Conservation (phyloP, 1,140 invertebrate species). For the Subanguina moxae region DNA sequence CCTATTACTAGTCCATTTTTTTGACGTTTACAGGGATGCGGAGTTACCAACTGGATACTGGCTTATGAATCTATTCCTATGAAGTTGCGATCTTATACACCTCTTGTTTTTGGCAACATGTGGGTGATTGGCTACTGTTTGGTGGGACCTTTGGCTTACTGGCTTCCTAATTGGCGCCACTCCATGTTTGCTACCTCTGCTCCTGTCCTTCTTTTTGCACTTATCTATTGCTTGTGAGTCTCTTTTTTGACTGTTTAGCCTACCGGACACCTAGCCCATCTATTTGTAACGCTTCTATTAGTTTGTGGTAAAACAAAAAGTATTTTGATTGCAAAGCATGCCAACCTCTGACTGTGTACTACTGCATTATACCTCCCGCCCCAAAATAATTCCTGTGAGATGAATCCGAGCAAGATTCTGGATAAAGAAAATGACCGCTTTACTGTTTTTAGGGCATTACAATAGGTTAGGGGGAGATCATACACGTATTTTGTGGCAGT, state of each 20-base stretch:
- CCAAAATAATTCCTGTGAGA: no score
- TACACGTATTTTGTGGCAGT: no score
- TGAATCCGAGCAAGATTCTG: no score
- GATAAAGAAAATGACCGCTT: no score
- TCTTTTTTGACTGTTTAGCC: background rate
- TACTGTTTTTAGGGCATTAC: no score
- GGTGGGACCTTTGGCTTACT: constrained; percentile 36
- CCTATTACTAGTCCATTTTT: no score
- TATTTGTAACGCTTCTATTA: background rate
- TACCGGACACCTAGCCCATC: background rate
- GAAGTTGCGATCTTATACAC: constrained; percentile 22
- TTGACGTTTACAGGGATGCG: background rate
- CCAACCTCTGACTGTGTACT: no score
- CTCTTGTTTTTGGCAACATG: constrained; percentile 46
- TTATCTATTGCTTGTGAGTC: constrained; percentile 30
- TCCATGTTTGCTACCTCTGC: constrained; percentile 20
- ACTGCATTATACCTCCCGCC: no score
- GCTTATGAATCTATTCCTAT: constrained; percentile 11
- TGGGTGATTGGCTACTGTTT: constrained; percentile 50
- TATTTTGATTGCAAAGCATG: no score
- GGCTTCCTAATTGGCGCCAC: constrained; percentile 31
- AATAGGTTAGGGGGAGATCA: no score
- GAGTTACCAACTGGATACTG: background rate
- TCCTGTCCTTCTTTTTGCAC: constrained; percentile 27
- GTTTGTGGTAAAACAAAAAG: no score